phyloP scores from a whole-genome alignment of 2,797 vertebrate genomes.

The Chaetophractus vellerosus region DNA sequence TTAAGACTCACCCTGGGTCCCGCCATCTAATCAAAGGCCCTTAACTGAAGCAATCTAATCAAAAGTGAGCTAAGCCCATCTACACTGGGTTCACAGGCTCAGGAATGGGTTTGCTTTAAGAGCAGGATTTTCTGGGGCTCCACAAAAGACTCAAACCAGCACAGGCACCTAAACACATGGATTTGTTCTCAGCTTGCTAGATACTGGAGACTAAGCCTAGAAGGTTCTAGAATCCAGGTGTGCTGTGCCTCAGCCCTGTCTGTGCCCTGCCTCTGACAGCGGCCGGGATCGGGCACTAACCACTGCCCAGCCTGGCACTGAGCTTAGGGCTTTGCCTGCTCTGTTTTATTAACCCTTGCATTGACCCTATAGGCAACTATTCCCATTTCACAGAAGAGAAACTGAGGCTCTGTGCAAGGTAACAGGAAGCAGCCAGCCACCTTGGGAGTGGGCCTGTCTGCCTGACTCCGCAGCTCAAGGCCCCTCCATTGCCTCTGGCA shows the following conservation, averaged over 20 bases:
- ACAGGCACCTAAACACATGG: too few relatives aligned
- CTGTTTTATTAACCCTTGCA: not conserved
- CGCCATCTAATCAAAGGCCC: too few relatives aligned
- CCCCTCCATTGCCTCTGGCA: not conserved
- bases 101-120: too few relatives aligned
- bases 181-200: too few relatives aligned
- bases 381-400: not conserved
- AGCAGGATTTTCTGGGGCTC: too few relatives aligned
- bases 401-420: not conserved
- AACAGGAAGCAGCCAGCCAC: not conserved
- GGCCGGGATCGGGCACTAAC: not conserved
- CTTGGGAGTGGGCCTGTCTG: not conserved
- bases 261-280: not conserved
- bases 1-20: too few relatives aligned
- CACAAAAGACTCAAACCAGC: too few relatives aligned
- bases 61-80: too few relatives aligned
- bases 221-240: too few relatives aligned
- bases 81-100: too few relatives aligned
- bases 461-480: not conserved
- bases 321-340: not conserved
- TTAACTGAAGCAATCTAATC: too few relatives aligned
- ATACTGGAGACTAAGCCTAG: too few relatives aligned
- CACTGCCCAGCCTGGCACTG: not conserved
- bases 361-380: not conserved
- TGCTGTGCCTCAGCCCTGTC: not conserved